Evolutionary conservation across 2,888 invertebrate species (phyloP), one percentile per base, ranked within the genome.

Genomic region (Mechanitis messenoides): DNA sequence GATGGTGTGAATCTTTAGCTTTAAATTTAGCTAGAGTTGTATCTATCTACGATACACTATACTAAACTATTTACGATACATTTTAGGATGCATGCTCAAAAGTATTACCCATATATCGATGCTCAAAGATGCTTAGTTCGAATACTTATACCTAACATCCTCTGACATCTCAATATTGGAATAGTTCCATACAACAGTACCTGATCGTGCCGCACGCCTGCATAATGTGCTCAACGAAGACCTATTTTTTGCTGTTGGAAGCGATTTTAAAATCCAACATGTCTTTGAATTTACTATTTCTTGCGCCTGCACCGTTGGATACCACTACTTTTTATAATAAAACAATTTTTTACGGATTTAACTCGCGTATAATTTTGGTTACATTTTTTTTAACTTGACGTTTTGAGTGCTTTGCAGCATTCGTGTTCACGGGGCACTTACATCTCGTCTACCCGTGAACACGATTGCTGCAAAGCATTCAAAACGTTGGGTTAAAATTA

Each of bases 121-220:
- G 50, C 20, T 50, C 50, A 50, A 50, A 50, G 50, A 50, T 50
- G 50, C 50, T 60, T 56, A 60, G 56, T 58, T 60, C 54, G 62
- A 50, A 50, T 50, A 31, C 28, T 20, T 20, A 20, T 20, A 20
- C 63, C 50, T 55, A 62, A 69, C 56, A 57, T 60, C 55, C 57
- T 45, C 53, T 68, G 67, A 69, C 68, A 66, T 65, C 67, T 68
- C 68, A 68, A 70, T 68, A 63, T 67, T 64, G 45, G 53, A 63
- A 60, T 67, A 60, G 66, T 65, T 64, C 59, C 67, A 64, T 68
- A 68, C 69, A 66, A 71, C 66, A 69, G 68, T 69, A 63, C 57
- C 56, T 70, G 75, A 71, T 88, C 90, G 89, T 89, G 89, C 82
- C 63, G 87, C 89, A 90, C 90, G 90, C 85, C 81, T 80, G 87